These are phyloP conservation scores for Corythoichthys intestinalis DNA, from an alignment of 2,113 vertebrate genomes.

Conservation along the genomic window DNA sequence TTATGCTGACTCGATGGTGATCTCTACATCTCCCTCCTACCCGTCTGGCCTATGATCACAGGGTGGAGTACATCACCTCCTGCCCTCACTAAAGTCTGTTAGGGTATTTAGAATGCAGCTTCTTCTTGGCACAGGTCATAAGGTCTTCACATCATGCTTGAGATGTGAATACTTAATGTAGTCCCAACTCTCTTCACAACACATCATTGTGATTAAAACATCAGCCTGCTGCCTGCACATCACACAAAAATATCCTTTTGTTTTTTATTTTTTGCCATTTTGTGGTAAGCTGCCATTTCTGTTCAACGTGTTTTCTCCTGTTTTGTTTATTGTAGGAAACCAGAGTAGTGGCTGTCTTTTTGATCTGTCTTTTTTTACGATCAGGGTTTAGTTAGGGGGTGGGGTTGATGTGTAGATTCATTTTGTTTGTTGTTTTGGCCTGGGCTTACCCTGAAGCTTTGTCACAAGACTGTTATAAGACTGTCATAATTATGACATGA, in stretches of 20 bases:
- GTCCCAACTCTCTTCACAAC: slow-evolving; percentile 32
- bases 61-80: slow-evolving; percentile 43
- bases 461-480: no score
- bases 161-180: slow-evolving; percentile 38
- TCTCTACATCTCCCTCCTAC: slow-evolving; percentile 31
- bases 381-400: no score
- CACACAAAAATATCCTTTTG: slow-evolving; percentile 1
- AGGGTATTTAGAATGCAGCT: slow-evolving; percentile 40
- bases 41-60: slow-evolving; percentile 53
- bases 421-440: no score
- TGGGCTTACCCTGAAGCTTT: no score
- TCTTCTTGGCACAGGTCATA: slow-evolving; percentile 42
- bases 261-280: background rate
- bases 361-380: no score
- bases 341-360: no score
- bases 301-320: no score
- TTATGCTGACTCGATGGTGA: slow-evolving; percentile 56
- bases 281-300: no score
- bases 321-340: no score
- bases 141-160: slow-evolving; percentile 23
- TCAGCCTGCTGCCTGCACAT: slow-evolving; percentile 4
- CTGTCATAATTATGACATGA: no score
- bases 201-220: slow-evolving; percentile 9
- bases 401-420: no score
- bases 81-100: slow-evolving; percentile 39